phyloP scores from a whole-genome alignment of 2,888 invertebrate species.

The Dasysyrphus tricinctus region DNA sequence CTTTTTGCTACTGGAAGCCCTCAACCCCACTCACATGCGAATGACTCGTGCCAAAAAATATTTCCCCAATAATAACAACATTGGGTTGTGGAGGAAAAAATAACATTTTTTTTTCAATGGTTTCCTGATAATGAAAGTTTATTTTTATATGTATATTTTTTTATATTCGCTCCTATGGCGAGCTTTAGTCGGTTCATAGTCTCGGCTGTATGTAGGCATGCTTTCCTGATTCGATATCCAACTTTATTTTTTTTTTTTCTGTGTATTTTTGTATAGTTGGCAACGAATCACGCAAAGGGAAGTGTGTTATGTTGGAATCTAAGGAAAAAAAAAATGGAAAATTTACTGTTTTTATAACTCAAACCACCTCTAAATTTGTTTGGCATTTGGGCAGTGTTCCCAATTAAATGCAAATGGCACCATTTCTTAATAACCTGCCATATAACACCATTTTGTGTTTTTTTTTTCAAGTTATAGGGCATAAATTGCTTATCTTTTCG shows the following conservation, averaged over 20 bases:
- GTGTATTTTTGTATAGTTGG: slow-evolving; percentile 52
- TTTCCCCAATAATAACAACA: slow-evolving; percentile 46
- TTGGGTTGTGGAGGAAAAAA: slow-evolving; percentile 10
- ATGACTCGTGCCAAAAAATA: slow-evolving; percentile 66
- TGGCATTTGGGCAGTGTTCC: slow-evolving; percentile 64
- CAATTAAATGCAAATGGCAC: slow-evolving; percentile 64
- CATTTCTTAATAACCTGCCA: slow-evolving; percentile 47
- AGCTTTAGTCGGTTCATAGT: slow-evolving; percentile 5
- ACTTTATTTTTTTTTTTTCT: background rate
- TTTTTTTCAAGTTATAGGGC: slow-evolving; percentile 11
- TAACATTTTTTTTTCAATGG: slow-evolving; percentile 58
- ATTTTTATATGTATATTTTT: slow-evolving; percentile 32
- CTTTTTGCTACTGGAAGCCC: slow-evolving; percentile 10
- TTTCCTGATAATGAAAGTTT: slow-evolving; percentile 71
- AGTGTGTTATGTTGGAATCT: slow-evolving; percentile 18
- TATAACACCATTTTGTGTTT: slow-evolving; percentile 20
- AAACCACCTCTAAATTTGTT: slow-evolving; percentile 43
- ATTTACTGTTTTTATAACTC: slow-evolving; percentile 56
- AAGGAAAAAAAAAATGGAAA: slow-evolving; percentile 4
- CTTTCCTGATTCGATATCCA: slow-evolving; percentile 46
- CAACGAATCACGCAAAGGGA: slow-evolving; percentile 61
- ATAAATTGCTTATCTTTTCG: slow-evolving; percentile 32
- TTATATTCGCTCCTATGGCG: background rate
- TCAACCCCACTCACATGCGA: slow-evolving; percentile 51
- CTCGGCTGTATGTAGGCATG: background rate